Base-by-base conservation (phyloP, 2,113 vertebrate species). In the Phaethon lepturus region DNA sequence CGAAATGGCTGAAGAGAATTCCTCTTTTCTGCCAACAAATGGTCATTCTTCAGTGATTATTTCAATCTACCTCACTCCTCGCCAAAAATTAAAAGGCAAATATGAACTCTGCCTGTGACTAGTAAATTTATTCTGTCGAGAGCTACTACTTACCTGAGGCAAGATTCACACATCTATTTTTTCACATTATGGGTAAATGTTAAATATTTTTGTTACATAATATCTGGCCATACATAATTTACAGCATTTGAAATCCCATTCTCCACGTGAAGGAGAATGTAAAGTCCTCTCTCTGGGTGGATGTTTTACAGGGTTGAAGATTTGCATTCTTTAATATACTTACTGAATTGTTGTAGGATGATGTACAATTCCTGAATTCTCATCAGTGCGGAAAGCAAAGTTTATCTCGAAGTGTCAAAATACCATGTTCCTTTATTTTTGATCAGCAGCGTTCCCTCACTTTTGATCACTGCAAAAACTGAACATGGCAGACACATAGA, bases 391-490 rank as follows among this genome's bases (percentile, higher is more conserved):
- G 60, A 79, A 96, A 88, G 76, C 52, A 90, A 97, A 95, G 91
- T 97, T 95, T 96, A 94, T 97, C 90, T 73, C 10, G 0, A 93
- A 68, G 86, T 96, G 97, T 98, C 98, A 98, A 90, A 94, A 96
- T 90, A 97, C 90, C 73, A 28, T 74, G 89, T 96, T 97, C 75
- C 66, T 96, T 95, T 95, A 96, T 92, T 97, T 98, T 98, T 97
- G 97, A 98, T 98, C 97, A 90, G 76, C 91, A 80, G 78, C 93
- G 88, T 90, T 98, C 95, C 90, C 66, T 67, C 95, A 88, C 96
- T 97, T 98, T 98, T 98, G 97, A 98, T 98, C 96, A 87, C 52
- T 97, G 96, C 96, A 96, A 96, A 95, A 94, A 91, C 53, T 81
- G 93, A 98, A 77, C 83, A 92, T 88, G 92, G 85, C 59, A 98